Percentiles rank a stretch among this genome's conserved stretches.
phyloP scores from a whole-genome alignment of 2,113 vertebrate genomes.

The Notothenia coriiceps region DNA sequence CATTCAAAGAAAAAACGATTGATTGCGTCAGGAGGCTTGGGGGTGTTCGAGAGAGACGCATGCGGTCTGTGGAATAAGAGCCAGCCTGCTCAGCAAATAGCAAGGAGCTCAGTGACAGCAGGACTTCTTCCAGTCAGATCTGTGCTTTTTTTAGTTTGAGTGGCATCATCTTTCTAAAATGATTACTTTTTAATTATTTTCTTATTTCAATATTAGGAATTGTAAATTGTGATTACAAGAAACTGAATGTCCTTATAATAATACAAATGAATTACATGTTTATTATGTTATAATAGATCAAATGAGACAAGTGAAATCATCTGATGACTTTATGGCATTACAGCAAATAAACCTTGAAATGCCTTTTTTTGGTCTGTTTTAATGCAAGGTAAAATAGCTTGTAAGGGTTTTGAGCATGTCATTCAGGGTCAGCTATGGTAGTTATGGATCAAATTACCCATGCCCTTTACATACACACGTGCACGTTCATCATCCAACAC shows the following conservation, averaged over 20 bases:
- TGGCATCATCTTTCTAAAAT: too few species aligned
- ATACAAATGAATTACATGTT: too few species aligned
- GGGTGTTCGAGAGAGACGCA: not conserved
- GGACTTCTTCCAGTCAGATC: not conserved
- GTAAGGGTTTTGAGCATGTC: not conserved
- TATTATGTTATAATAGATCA: not conserved
- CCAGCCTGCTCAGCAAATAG: conserved; percentile 54
- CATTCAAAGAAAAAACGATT: fast-evolving
- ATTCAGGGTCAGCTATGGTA: not conserved
- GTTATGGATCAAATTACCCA: conserved; percentile 36
- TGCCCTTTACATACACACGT: conserved; percentile 17
- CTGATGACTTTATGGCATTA: not conserved
- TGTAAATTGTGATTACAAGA: not conserved
- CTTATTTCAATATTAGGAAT: not conserved
- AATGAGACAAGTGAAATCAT: not conserved
- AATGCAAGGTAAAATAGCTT: not conserved
- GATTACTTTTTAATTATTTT: too few species aligned
- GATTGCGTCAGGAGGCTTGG: too few species aligned
- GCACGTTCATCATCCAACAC: not conserved
- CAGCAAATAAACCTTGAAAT: too few species aligned
- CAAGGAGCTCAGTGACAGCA: conserved; percentile 23
- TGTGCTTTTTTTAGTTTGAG: not conserved
- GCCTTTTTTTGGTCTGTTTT: not conserved
- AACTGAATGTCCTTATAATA: not conserved
- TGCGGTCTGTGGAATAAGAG: conserved; percentile 40